Evolutionary conservation across 2,888 invertebrate genomes (phyloP).

Genomic region (Dexiosoma caninum): DNA sequence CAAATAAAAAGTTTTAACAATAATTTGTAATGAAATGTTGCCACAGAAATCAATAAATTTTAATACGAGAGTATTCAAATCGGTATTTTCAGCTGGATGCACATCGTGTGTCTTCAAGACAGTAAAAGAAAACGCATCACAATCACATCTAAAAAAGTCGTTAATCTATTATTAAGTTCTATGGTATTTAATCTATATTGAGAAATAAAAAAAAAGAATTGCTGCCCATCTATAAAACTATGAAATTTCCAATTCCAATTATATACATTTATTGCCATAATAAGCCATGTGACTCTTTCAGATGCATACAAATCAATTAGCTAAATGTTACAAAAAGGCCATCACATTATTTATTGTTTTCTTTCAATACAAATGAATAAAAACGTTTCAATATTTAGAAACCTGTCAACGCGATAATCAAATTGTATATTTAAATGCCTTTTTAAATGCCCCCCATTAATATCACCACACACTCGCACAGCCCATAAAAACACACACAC

Average conservation of each 20-base stretch:
- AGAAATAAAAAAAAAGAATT: no score
- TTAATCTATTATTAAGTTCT: no score
- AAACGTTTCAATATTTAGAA: constrained; percentile 43
- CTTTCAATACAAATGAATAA: neutral
- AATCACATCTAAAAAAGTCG: no score
- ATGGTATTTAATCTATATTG: no score
- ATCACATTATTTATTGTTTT: constrained; percentile 5
- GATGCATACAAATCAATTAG: constrained; percentile 19
- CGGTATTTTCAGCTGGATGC: no score
- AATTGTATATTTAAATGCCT: constrained; percentile 49
- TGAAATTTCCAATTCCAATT: neutral
- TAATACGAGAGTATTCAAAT: no score
- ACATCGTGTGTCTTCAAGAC: no score
- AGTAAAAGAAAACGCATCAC: no score
- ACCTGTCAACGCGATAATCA: constrained; percentile 54
- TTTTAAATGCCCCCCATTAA: constrained; percentile 50
- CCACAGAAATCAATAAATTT: no score
- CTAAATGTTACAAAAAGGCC: constrained; percentile 24
- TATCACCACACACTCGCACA: constrained; percentile 3
- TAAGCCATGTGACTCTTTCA: neutral
- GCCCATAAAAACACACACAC: neutral
- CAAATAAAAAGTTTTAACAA: no score
- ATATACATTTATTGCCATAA: constrained; percentile 5
- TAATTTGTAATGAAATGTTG: no score
- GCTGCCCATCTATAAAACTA: neutral